These are phyloP conservation scores for Selene dorsalis DNA, from an alignment of 2,797 vertebrate genomes.

Conservation along the genomic window DNA sequence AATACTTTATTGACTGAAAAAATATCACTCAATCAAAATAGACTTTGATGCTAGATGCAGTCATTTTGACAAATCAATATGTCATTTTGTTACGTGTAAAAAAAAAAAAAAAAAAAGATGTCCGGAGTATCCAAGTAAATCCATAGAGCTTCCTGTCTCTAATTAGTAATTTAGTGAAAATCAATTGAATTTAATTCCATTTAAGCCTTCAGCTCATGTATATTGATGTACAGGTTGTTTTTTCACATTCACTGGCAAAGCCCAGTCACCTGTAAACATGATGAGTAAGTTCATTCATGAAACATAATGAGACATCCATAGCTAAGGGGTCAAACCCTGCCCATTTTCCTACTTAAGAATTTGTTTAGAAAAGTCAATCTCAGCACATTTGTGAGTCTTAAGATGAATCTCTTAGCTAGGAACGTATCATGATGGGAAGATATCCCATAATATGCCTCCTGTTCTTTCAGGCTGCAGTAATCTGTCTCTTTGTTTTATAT, in stretches of 20 bases:
- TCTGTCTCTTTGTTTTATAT: not conserved
- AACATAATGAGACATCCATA: not conserved
- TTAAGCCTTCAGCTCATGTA: not conserved
- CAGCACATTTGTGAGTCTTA: not conserved
- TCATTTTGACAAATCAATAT: not conserved
- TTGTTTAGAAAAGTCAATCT: not conserved
- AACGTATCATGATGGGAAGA: slow-evolving; percentile 15
- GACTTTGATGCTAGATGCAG: not conserved
- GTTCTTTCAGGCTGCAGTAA: not conserved
- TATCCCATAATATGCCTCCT: not conserved
- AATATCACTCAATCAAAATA: not conserved
- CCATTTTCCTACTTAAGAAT: not conserved
- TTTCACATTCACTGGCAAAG: not conserved
- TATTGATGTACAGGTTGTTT: not conserved
- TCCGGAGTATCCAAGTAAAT: not conserved
- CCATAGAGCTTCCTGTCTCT: not conserved
- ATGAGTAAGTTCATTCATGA: not conserved
- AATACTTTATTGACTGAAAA: not conserved
- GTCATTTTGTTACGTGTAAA: not conserved
- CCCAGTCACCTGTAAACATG: not conserved
- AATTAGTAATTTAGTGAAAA: not conserved
- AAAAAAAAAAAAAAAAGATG: no score
- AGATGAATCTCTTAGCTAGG: not conserved
- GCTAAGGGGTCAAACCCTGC: no score
- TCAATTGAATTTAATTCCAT: not conserved